Evolutionary conservation across 2,888 invertebrate species (phyloP).

Genomic region (Taphrorychus bicolor): DNA sequence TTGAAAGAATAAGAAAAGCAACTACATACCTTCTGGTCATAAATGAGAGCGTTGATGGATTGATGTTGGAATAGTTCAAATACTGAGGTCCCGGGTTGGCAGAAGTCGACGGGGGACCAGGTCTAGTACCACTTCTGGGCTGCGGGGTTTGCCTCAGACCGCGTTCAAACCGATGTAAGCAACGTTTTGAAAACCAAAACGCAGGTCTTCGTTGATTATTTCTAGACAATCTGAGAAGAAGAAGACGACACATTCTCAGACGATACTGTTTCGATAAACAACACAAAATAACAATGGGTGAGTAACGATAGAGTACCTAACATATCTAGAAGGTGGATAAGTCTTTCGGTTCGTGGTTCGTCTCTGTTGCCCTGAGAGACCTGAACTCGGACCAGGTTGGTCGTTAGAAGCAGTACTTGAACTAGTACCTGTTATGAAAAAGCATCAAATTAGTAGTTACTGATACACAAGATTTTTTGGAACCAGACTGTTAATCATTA

Average conservation of each 20-base stretch:
- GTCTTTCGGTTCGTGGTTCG: constrained; percentile 51
- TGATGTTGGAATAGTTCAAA: constrained; percentile 45
- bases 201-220: constrained; percentile 49
- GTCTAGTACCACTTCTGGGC: constrained; percentile 2
- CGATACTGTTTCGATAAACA: too few relatives aligned
- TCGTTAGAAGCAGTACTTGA: constrained; percentile 20
- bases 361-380: constrained; percentile 35
- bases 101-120: constrained; percentile 19
- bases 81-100: constrained; percentile 19
- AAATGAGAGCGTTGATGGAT: constrained; percentile 43
- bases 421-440: constrained; percentile 16
- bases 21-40: constrained; percentile 44
- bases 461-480: too few relatives aligned
- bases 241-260: too few relatives aligned
- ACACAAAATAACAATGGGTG: too few relatives aligned
- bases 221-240: constrained; percentile 48
- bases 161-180: constrained; percentile 45
- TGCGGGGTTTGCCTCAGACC: constrained; percentile 32
- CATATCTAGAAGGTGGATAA: constrained; percentile 53
- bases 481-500: too few relatives aligned
- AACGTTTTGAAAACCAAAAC: constrained; percentile 49
- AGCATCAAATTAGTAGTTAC: too few relatives aligned
- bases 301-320: constrained; percentile 37
- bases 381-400: constrained; percentile 25
- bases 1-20: constrained; percentile 3